phyloP scores from a whole-genome alignment of 2,113 vertebrate species.

The Prietella phreatophila region DNA sequence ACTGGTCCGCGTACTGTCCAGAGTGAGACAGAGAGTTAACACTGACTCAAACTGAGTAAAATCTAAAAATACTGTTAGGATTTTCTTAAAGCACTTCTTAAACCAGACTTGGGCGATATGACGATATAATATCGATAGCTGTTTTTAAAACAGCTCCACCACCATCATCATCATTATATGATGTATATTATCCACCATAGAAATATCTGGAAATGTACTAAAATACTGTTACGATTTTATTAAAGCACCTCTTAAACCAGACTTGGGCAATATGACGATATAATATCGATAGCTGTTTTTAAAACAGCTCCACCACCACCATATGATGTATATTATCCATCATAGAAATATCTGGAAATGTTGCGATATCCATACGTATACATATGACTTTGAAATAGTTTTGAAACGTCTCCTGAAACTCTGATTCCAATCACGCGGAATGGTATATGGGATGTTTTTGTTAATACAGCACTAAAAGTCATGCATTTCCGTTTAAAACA shows the following conservation, averaged over 20 bases:
- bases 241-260: neutral
- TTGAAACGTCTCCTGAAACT: neutral
- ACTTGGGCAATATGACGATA: neutral
- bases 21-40: neutral
- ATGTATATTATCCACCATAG: neutral
- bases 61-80: neutral
- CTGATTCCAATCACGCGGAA: no score
- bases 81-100: neutral
- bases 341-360: neutral
- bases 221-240: neutral
- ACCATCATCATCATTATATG: no score
- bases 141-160: no score
- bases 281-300: neutral
- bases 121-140: neutral
- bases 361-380: neutral
- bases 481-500: no score
- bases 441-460: no score
- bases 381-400: neutral
- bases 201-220: no score
- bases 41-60: neutral
- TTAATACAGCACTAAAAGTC: no score
- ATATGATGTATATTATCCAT: neutral
- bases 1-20: constrained; percentile 84
- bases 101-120: neutral
- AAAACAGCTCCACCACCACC: no score